Evolutionary conservation across 1,140 invertebrate species (phyloP), one percentile per base, ranked within the genome.

Genomic region (Protaetia brevitarsis): DNA sequence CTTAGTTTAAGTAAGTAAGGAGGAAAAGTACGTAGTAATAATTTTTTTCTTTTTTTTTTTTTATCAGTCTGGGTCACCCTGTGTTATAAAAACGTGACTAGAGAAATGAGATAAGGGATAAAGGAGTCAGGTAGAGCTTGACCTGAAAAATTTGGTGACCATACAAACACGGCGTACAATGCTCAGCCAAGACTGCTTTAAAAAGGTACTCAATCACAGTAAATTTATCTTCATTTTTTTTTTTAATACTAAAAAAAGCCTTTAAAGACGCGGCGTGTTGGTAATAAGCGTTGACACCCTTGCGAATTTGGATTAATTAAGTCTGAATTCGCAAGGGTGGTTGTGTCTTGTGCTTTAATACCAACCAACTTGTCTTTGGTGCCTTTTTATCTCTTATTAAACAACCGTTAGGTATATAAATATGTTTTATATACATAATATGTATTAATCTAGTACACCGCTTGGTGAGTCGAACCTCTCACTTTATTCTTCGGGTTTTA

Each of bases 51-150:
- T n/a, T n/a, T n/a, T n/a, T 34, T 7, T 34, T 34, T 34, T 34
- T 58, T 68, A 74, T 76, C 74, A 76, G 74, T 76, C 74, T 66
- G 68, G 72, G 70, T 67, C 72, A 74, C 74, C 73, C 72, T 74
- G 74, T n/a, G n/a, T 68, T 51, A 68, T 45, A 45, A 45, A 67
- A 34, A 69, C 64, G 67, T 72, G 74, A 75, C 74, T 74, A 75
- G 74, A 74, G 70, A 66, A 64, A 62, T 66, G 64, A 71, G 59
- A 28, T n/a, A n/a, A n/a, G 13, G 64, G 59, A 65, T 70, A 68
- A 72, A 70, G 69, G 64, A 70, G 68, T 65, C 67, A 37, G 57
- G 68, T 65, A 58, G 69, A 73, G 68, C 67, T 56, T 66, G 71
- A 74, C 71, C 69, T 72, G 67, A 60, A 61, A 45, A 45, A 64